Conservation (phyloP, 2,888 invertebrate species). For the Apotomis turbidana region DNA sequence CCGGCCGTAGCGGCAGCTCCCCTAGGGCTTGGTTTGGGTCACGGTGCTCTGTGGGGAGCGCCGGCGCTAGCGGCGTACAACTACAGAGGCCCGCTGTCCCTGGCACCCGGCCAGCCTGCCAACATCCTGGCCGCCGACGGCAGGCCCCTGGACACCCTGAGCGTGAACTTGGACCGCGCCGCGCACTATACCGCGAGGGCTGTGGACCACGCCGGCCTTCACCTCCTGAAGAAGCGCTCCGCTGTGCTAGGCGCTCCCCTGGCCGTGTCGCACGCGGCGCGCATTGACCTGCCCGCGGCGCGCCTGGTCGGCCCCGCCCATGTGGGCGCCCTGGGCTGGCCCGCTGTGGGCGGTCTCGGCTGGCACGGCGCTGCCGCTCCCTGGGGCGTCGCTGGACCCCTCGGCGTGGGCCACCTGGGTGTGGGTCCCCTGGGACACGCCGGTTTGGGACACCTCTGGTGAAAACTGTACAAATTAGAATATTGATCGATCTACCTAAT, state of each 20-base stretch:
- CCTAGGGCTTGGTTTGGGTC: conserved; percentile 47
- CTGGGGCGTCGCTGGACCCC: conserved; percentile 38
- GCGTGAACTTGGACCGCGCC: conserved; percentile 76
- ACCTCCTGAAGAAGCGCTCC: conserved; percentile 70
- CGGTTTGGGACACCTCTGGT: conserved; percentile 59
- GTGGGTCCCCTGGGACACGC: conserved; percentile 28
- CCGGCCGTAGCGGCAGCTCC: conserved; percentile 50
- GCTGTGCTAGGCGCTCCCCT: conserved; percentile 59
- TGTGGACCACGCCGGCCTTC: conserved; percentile 61
- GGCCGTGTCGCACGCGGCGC: conserved; percentile 58
- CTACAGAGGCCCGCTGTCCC: conserved; percentile 76
- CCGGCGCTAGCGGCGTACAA: conserved; percentile 67
- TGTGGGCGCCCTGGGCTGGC: conserved; percentile 37
- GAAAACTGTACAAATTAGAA: conserved; percentile 53
- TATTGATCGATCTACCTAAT: conserved; percentile 55
- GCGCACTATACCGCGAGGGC: conserved; percentile 72
- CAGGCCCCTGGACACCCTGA: conserved; percentile 77
- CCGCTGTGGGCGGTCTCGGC: conserved; percentile 41
- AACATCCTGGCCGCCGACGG: conserved; percentile 75
- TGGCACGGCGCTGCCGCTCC: conserved; percentile 44
- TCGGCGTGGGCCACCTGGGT: conserved; percentile 29
- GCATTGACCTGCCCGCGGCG: conserved; percentile 57
- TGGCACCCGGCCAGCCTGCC: conserved; percentile 76
- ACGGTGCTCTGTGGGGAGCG: conserved; percentile 52
- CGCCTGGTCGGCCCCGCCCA: conserved; percentile 55